Base-by-base conservation (phyloP, 2,113 vertebrate genomes). In the Pampusana beccarii region DNA sequence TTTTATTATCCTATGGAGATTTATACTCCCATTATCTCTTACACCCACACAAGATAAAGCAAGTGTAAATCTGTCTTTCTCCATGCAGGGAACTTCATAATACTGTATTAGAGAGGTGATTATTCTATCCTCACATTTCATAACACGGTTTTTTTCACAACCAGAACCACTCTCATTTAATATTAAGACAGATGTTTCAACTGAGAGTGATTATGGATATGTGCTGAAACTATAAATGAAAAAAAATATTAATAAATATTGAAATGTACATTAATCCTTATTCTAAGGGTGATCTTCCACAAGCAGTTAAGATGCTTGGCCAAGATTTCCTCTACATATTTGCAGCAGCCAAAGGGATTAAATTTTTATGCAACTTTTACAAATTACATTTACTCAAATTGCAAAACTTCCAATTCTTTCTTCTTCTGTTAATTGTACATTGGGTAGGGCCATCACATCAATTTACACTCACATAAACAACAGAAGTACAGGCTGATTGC, bases 141-240 rank as follows among this genome's bases (percentile, higher is more conserved):
- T 61, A 93, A 93, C 79, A 69, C 34, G 92, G 71, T 91, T 97
- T 97, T 96, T 95, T 93, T 94, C 97, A 90, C 90, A 90, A 93
- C 79, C 88, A 92, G 90, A 90, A 97, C 78, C 95, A 81, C 93
- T 88, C 93, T 82, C 72, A 56, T 90, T 96, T 91, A 93, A 91
- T 94, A 96, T 90, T 74, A 93, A 95, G 95, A 95, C 93, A 96
- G 97, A 94, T 96, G 81, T 93, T 97, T 96, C 92, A 93, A 95
- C 88, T 95, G 80, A 73, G 88, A 92, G 51, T 5, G 12, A 58
- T 91, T 50, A 38, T 14, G 50, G 58, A 64, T 66, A 44, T 16
- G 18, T 13, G 17, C 83, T 91, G 67, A 78, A 97, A 96, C 67
- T 67, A 80, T 73, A 89, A 89, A 92, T 64, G 62, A 93, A 93